A percentile compares a stretch with the other conserved stretches of the same genome.
These are phyloP conservation scores for Netelia fuscicornis DNA, from an alignment of 2,888 invertebrate species.

Conservation along the genomic window DNA sequence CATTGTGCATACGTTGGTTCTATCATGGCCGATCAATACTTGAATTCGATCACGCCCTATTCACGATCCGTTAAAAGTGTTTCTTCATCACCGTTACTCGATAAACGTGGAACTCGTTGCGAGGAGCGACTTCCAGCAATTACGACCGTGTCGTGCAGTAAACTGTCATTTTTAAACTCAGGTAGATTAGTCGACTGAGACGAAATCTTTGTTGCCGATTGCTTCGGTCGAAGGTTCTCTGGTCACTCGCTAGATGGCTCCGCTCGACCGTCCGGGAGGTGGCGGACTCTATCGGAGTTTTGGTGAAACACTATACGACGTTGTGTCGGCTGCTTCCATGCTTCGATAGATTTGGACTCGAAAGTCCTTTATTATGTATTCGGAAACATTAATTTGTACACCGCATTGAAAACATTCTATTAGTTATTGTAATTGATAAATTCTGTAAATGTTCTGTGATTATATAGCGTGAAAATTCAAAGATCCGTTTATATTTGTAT, in stretches of 20 bases:
- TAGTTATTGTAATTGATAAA: background rate
- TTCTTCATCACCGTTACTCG: no score
- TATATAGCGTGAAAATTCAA: background rate
- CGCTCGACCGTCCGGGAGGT: background rate
- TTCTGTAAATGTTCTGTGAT: background rate
- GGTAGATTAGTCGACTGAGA: no score
- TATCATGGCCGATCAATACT: no score
- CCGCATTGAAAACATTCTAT: background rate
- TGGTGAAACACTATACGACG: background rate
- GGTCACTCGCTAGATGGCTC: background rate
- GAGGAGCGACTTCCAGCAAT: no score
- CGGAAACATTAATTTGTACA: background rate
- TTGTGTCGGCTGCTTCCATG: background rate
- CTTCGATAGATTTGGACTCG: no score
- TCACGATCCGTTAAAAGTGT: no score
- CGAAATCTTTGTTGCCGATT: slow-evolving; percentile 5
- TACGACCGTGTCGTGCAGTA: no score
- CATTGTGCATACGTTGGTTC: no score
- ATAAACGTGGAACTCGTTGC: no score
- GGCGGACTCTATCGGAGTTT: background rate
- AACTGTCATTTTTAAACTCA: no score
- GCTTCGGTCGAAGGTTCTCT: background rate
- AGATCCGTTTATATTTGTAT: no score
- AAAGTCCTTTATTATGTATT: background rate
- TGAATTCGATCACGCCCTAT: no score